phyloP scores from a whole-genome alignment of 1,140 invertebrate species.

The Leptestheria dahalacensis region DNA sequence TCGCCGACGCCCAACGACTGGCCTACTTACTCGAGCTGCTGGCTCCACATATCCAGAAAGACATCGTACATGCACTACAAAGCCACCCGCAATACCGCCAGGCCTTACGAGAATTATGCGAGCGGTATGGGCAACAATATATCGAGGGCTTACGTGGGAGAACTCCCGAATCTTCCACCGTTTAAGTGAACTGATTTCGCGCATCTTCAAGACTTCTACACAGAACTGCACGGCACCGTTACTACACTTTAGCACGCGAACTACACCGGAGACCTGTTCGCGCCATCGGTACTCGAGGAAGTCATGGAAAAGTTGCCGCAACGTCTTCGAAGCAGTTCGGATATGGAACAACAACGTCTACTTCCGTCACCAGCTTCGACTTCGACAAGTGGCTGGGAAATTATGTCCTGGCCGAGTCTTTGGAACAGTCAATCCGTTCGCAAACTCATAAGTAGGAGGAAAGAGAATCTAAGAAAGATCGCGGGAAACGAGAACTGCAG shows the following conservation, averaged over 20 bases:
- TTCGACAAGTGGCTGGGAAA: neutral
- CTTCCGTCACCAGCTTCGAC: neutral
- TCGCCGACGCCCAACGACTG: neutral
- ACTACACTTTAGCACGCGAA: neutral
- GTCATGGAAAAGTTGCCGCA: neutral
- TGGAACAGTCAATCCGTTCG: neutral
- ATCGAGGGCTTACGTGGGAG: neutral
- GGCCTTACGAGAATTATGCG: neutral
- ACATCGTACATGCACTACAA: neutral
- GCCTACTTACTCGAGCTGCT: neutral
- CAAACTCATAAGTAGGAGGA: neutral
- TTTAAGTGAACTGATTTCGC: neutral
- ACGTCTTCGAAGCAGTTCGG: neutral
- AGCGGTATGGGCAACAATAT: neutral
- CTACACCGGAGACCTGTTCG: no score
- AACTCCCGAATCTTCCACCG: neutral
- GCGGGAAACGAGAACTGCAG: neutral
- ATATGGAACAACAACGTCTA: neutral
- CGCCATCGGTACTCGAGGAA: no score
- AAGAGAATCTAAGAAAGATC: neutral
- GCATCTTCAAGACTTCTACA: neutral
- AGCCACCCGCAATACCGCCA: neutral
- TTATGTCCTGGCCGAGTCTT: neutral
- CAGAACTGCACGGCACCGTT: neutral
- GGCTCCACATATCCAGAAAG: neutral